Conservation (phyloP, 2,797 vertebrate species). For the Eulemur coronatus region DNA sequence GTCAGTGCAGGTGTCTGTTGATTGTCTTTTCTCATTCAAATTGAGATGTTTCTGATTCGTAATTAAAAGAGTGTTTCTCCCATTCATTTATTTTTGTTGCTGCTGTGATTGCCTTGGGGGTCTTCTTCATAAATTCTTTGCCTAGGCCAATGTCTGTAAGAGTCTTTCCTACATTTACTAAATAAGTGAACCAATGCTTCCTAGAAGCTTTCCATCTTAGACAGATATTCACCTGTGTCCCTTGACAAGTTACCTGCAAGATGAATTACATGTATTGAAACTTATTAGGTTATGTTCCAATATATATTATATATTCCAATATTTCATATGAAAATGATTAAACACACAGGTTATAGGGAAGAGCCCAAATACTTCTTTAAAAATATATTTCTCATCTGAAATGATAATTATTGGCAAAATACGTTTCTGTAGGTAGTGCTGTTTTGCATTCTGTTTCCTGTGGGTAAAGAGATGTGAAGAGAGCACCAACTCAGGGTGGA, state of each 20-base stretch:
- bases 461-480: not conserved
- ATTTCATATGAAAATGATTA: not conserved
- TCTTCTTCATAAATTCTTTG: no score
- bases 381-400: not conserved
- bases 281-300: not conserved
- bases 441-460: not conserved
- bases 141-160: no score
- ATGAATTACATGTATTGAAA: not conserved
- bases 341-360: not conserved
- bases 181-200: not conserved
- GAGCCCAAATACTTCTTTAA: not conserved
- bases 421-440: not conserved
- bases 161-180: not conserved
- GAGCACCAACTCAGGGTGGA: not conserved
- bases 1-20: not conserved
- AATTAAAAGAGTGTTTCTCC: not conserved
- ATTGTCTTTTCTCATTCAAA: not conserved
- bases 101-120: no score
- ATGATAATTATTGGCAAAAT: not conserved
- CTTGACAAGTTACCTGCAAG: not conserved
- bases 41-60: not conserved
- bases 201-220: not conserved
- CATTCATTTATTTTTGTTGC: no score
- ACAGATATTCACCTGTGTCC: not conserved
- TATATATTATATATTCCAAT: not conserved